These are phyloP conservation scores for Ibidorhyncha struthersii DNA, from an alignment of 2,113 vertebrate genomes.

Conservation along the genomic window DNA sequence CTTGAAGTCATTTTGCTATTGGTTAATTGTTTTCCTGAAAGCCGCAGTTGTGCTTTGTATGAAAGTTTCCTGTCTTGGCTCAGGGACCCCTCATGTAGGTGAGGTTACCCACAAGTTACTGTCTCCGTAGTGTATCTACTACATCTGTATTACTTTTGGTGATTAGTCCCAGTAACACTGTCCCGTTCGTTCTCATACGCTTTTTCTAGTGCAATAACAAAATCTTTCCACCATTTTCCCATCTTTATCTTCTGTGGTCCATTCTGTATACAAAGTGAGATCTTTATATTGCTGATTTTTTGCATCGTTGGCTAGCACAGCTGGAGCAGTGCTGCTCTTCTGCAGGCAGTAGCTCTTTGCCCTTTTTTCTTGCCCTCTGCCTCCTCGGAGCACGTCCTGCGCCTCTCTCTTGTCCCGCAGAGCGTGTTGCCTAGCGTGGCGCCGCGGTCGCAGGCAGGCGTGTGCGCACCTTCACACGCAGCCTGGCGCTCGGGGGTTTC, in stretches of 20 bases:
- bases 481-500: not conserved
- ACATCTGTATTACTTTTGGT: not conserved
- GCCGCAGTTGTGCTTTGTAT: not conserved
- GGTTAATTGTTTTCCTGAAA: not conserved
- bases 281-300: not conserved
- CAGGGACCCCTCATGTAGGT: not conserved
- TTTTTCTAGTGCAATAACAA: not conserved
- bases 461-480: not conserved
- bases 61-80: not conserved
- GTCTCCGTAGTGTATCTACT: not conserved
- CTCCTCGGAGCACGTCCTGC: not conserved
- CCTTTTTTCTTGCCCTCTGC: not conserved
- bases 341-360: not conserved
- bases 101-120: not conserved
- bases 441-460: rapidly evolving
- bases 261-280: not conserved
- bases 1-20: not conserved
- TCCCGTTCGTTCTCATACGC: not conserved
- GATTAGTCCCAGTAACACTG: not conserved
- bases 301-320: not conserved
- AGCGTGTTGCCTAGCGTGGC: not conserved
- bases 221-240: not conserved
- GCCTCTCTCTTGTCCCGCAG: not conserved
- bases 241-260: not conserved
- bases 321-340: not conserved